A percentile compares a stretch with the other conserved stretches of the same genome.
phyloP scores from a whole-genome alignment of 1,140 invertebrate genomes.

The fruit fly (Drosophila melanogaster) region Release_6_plus_ISO1_MT NT_033777.3:14144001-14144500 shows the following conservation, averaged over 20 bases:
- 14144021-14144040: conserved; percentile 39
- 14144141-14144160: conserved; percentile 36
- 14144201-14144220: conserved; percentile 44
- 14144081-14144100: conserved; percentile 41
- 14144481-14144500: conserved; percentile 40
- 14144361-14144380: conserved; percentile 3
- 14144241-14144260: conserved; percentile 6
- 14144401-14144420: conserved; percentile 40
- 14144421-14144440: conserved; percentile 45
- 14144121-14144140: conserved; percentile 37
- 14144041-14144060: conserved; percentile 18
- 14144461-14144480: conserved; percentile 29
- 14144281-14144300: conserved; percentile 10
- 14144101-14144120: conserved; percentile 9
- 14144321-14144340: conserved; percentile 20
- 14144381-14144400: conserved; percentile 24
- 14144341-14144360: conserved; percentile 2
- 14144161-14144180: conserved; percentile 36
- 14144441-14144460: conserved; percentile 17
- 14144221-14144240: conserved; percentile 15
- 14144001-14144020: conserved; percentile 23
- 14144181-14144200: conserved; percentile 10
- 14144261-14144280: conserved; percentile 37
- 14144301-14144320: conserved; percentile 18
- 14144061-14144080: conserved; percentile 16